Base-by-base conservation (phyloP, 2,797 vertebrate genomes). In the Pitangus sulphuratus region DNA sequence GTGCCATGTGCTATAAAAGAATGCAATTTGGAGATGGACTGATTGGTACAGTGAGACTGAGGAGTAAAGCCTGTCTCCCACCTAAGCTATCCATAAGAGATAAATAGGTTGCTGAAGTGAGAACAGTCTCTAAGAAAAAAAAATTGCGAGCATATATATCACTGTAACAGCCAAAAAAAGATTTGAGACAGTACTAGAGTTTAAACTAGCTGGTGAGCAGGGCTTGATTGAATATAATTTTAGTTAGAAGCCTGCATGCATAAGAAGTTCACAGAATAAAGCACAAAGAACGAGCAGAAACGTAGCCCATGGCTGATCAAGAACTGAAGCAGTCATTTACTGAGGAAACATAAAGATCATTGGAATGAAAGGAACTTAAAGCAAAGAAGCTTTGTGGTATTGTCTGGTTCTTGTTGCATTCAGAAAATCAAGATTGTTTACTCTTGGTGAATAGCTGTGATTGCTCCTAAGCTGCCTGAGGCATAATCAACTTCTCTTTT, bases 401-500 rank as follows among this genome's bases (percentile, higher is more conserved):
- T 81, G 22, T 66, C 87, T 87, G 33, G 62, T 50, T 91, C 30
- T 12, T 61, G 6, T 21, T 65, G n/a, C 30, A 50, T 45, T 71
- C 61, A 84, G 50, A 74, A 93, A 89, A 89, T 79, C 54, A 75
- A 69, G 33, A 82, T 50, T 86, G 50, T 84, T 87, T 37, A 2
- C 15, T 37, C 30, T 45, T 78, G 53, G 16, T 72, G 74, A 90
- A 90, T 42, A 91, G 58, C 31, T 69, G 35, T 68, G 61, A 87
- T 82, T 90, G 37, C 28, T 79, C 9, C 37, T 69, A 76, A 89
- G 22, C 33, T 82, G 20, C n/a, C 61, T 75, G 42, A 84, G 66
- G 61, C 15, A 60, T 60, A 89, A 84, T 90, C 61, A 71, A 33
- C 26, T 90, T 78, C 31, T 92, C 56, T 68, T 87, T 69, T 85